Percentiles rank a stretch among this genome's conserved stretches.
phyloP scores from a whole-genome alignment of 2,888 invertebrate species.

The Zygothrica quintamaculata region DNA sequence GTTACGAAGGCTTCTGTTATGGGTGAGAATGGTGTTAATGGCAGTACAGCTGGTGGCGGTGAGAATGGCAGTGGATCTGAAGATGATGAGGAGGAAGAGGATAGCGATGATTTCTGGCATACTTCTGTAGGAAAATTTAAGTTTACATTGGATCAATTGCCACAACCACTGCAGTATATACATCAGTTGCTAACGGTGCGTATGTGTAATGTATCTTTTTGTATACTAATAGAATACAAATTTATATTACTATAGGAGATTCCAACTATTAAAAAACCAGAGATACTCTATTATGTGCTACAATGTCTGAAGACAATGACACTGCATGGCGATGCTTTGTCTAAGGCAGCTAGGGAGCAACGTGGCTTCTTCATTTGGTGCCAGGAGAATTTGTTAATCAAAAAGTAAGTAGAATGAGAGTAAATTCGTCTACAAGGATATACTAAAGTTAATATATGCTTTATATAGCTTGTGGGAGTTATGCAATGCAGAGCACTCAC shows the following conservation, averaged over 20 bases:
- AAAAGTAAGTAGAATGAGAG: constrained; percentile 88
- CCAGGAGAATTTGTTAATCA: constrained; percentile 96
- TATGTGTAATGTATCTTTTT: constrained; percentile 10
- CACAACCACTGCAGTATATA: constrained; percentile 96
- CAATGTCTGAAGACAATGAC: constrained; percentile 96
- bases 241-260: constrained; percentile 87
- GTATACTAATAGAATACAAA: constrained; percentile 3
- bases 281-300: constrained; percentile 96
- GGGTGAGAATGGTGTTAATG: constrained; percentile 85
- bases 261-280: constrained; percentile 93
- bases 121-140: constrained; percentile 97
- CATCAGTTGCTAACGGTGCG: constrained; percentile 91
- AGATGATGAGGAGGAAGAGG: constrained; percentile 87
- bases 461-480: constrained; percentile 93
- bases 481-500: constrained; percentile 95
- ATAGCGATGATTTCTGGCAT: constrained; percentile 95
- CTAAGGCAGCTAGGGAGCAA: constrained; percentile 93
- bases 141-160: constrained; percentile 94
- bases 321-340: constrained; percentile 96
- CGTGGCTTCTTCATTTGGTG: constrained; percentile 97
- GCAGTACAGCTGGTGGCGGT: constrained; percentile 88
- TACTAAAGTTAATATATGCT: background rate
- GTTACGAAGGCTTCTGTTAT: constrained; percentile 89
- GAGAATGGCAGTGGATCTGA: constrained; percentile 89
- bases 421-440: background rate